Evolutionary conservation across 1,140 invertebrate species (phyloP).

Genomic region (Drosophila repleta): DNA sequence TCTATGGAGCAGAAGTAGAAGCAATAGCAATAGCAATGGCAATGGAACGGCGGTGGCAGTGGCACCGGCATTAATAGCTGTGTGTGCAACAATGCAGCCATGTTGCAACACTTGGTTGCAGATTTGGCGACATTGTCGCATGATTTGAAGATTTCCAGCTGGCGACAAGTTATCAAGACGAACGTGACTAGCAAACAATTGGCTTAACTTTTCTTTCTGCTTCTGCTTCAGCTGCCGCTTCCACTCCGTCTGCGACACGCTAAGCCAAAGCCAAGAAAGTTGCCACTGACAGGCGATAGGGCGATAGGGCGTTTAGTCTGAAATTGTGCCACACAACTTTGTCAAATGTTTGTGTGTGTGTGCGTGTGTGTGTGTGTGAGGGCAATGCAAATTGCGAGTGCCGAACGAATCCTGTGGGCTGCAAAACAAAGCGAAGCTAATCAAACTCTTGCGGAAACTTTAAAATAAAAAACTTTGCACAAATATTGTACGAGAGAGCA

Average conservation of each 20-base stretch:
- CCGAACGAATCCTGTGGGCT: constrained; percentile 14
- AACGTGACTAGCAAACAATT: constrained; percentile 79
- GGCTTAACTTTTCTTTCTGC: constrained; percentile 61
- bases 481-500: background rate
- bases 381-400: constrained; percentile 14
- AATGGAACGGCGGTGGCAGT: constrained; percentile 3
- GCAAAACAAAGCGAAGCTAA: constrained; percentile 16
- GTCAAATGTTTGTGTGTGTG: background rate
- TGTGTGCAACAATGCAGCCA: constrained; percentile 61
- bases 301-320: constrained; percentile 38
- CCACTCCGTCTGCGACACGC: background rate
- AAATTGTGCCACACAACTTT: constrained; percentile 34
- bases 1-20: constrained; percentile 5
- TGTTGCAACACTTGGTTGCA: constrained; percentile 73
- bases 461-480: constrained; percentile 1
- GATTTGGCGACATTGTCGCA: constrained; percentile 75
- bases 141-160: constrained; percentile 76
- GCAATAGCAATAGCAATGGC: constrained; percentile 27
- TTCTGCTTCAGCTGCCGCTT: background rate
- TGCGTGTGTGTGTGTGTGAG: constrained; percentile 3
- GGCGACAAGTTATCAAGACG: constrained; percentile 80
- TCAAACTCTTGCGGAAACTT: constrained; percentile 34
- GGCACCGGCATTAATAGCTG: constrained; percentile 33
- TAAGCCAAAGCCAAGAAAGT: background rate
- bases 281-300: constrained; percentile 37